Evolutionary conservation across 2,797 vertebrate species (phyloP), one percentile per base, ranked within the genome.

Genomic region (Trematomus bernacchii): DNA sequence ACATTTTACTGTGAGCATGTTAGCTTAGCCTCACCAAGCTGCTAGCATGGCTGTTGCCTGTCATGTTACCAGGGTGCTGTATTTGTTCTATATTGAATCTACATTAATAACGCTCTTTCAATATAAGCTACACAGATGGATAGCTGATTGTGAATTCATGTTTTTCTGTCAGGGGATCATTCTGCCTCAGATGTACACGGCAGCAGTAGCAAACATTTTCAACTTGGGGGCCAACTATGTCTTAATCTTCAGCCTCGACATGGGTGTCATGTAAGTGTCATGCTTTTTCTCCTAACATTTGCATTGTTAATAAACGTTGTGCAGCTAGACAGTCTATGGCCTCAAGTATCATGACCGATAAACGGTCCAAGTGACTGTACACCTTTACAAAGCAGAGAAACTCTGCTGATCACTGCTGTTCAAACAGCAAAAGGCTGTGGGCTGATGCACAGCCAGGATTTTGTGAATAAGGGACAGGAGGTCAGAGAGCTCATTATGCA

Each of bases 151-250:
- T 61, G 6, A 12, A 19, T 21, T 43, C 6, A 8, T 73, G 18
- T 61, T 10, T 76, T 47, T 60, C 44, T 37, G 78, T 52, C 87
- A 99, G 98, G 97, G 94, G 1, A 97, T 99, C 54, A 96, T 97
- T 51, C 76, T 97, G 80, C 98, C 98, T 55, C 98, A 98, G 91
- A 92, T 99, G 71, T 83, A 97, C 85, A 97, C 96, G 0, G 97
- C 97, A 46, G 85, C 94, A 4, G 89, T 79, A 30, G 96, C 96
- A 77, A 99, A 99, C 66, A 0, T 98, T 69, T 48, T 97, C 73
- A 99, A 99, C 2, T 74, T 94, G 13, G 87, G 85, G 8, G 84
- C 94, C 77, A 99, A 98, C 60, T 96, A 96, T 37, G 3, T 97
- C 76, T 88, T 99, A 63, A 94, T 99, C n/a, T 77, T 94, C 62